phyloP scores from a whole-genome alignment of 2,113 vertebrate species.

The Channa maculata region DNA sequence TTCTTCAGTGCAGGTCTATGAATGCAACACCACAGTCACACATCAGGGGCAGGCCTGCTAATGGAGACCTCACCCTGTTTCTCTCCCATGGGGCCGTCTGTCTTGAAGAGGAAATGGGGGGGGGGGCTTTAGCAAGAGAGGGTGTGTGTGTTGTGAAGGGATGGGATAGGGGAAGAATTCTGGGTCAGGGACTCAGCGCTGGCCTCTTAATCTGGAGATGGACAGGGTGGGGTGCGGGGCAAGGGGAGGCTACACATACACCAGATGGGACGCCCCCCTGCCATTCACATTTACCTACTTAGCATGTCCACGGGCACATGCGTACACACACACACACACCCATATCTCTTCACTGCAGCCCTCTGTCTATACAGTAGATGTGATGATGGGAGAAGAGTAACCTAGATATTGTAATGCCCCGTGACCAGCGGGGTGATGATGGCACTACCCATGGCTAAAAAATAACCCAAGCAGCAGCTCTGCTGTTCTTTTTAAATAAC shows the following conservation, averaged over 20 bases:
- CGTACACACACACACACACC: slow-evolving; percentile 7
- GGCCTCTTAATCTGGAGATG: slow-evolving; percentile 67
- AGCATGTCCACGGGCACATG: slow-evolving; percentile 45
- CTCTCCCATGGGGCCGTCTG: slow-evolving; percentile 65
- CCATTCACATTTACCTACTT: slow-evolving; percentile 52
- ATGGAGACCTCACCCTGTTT: slow-evolving; percentile 77
- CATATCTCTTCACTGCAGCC: slow-evolving; percentile 44
- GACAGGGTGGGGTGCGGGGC: slow-evolving; percentile 32
- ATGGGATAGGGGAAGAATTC: slow-evolving; percentile 47
- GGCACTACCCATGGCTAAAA: slow-evolving; percentile 59
- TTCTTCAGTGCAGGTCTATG: slow-evolving; percentile 14
- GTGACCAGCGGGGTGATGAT: slow-evolving; percentile 53
- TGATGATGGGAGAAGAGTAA: slow-evolving; percentile 70
- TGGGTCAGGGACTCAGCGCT: slow-evolving; percentile 62
- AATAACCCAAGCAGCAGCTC: slow-evolving; percentile 51
- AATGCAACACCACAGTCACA: slow-evolving; percentile 38
- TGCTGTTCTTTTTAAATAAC: too few relatives aligned
- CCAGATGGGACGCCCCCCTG: slow-evolving; percentile 56
- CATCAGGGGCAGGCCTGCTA: slow-evolving; percentile 47
- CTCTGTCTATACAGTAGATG: slow-evolving; percentile 58
- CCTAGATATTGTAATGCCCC: slow-evolving; percentile 71
- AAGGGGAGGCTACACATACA: slow-evolving; percentile 7
- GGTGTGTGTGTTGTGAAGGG: slow-evolving; percentile 13
- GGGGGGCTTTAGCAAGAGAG: slow-evolving; percentile 10
- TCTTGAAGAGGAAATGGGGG: slow-evolving; percentile 57